phyloP scores from a whole-genome alignment of 2,113 vertebrate genomes.

The Lagopus leucura region DNA sequence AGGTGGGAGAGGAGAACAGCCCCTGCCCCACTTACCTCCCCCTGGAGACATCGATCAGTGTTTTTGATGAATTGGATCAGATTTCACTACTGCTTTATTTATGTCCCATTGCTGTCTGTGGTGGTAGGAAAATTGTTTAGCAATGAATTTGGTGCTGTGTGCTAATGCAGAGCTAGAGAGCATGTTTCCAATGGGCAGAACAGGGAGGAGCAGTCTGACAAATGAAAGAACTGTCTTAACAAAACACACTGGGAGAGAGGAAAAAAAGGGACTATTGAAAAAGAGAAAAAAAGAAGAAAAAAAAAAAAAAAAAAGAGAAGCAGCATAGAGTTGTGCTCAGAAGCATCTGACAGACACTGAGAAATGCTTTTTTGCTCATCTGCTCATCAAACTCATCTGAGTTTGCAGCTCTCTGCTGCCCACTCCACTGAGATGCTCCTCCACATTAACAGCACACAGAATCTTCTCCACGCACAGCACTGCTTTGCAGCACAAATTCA shows the following conservation, averaged over 20 bases:
- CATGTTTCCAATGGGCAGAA: neutral
- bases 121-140: neutral
- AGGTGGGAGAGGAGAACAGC: neutral
- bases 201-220: neutral
- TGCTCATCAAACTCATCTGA: neutral
- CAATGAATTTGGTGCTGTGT: neutral
- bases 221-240: neutral
- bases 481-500: neutral
- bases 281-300: neutral
- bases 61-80: rapidly evolving
- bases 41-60: neutral
- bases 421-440: neutral
- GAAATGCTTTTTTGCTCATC: neutral
- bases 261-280: neutral
- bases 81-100: neutral
- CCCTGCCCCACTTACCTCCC: neutral
- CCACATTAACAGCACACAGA: neutral
- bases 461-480: neutral
- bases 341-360: neutral
- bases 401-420: neutral
- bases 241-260: neutral
- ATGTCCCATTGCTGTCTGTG: neutral
- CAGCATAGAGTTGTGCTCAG: neutral
- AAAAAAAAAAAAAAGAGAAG: too few relatives aligned
- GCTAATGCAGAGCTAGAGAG: neutral